phyloP scores from a whole-genome alignment of 53 echinoderm and acorn worm species.

The Stichopus horrens region DNA sequence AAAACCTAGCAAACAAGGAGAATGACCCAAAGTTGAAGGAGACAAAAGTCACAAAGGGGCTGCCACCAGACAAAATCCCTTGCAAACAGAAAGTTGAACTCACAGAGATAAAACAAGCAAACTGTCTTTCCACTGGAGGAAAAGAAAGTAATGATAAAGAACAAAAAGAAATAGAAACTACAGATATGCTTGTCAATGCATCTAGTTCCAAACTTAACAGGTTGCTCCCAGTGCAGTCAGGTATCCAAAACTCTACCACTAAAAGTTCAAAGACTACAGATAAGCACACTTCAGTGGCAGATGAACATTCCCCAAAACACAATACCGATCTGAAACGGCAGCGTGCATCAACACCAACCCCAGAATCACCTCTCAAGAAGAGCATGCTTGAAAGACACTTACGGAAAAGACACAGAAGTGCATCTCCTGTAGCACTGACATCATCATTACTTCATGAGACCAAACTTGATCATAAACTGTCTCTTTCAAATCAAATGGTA shows the following conservation, averaged over 20 bases:
- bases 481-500: neutral
- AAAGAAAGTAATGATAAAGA: neutral
- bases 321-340: neutral
- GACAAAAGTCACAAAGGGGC: neutral
- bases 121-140: neutral
- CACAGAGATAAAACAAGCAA: neutral
- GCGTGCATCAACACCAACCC: constrained; percentile 41
- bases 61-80: neutral
- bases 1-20: neutral
- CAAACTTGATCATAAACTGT: neutral
- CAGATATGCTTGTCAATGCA: neutral
- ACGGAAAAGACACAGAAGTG: constrained; percentile 43
- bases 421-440: constrained; percentile 1
- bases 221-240: neutral
- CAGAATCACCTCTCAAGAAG: constrained; percentile 14
- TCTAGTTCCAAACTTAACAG: neutral
- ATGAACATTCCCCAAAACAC: neutral
- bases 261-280: neutral
- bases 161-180: neutral
- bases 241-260: neutral
- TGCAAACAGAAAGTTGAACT: neutral
- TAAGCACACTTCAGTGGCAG: neutral
- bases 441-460: neutral
- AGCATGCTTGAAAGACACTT: neutral
- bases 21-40: neutral